phyloP scores from a whole-genome alignment of 2,888 invertebrate species.

The Pyrrhia umbra region DNA sequence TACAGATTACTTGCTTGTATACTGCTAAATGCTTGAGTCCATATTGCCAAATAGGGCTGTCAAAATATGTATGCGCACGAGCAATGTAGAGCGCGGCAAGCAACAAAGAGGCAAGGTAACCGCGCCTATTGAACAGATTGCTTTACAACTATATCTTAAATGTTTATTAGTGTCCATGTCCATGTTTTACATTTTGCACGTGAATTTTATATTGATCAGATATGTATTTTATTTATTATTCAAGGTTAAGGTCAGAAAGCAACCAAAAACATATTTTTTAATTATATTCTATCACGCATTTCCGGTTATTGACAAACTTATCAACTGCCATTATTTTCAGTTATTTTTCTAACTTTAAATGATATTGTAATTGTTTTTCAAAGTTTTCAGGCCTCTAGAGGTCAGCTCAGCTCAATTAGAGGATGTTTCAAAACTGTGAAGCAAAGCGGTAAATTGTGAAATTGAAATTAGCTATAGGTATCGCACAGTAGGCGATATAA shows the following conservation, averaged over 20 bases:
- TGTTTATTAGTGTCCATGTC: conserved; percentile 29
- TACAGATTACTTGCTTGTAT: conserved; percentile 64
- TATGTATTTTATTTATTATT: conserved; percentile 8
- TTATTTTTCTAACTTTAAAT: too few relatives aligned
- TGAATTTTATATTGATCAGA: conserved; percentile 29
- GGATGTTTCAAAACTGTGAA: conserved; percentile 41
- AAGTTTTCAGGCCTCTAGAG: too few relatives aligned
- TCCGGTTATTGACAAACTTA: neutral
- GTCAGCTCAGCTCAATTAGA: too few relatives aligned
- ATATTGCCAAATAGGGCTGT: conserved; percentile 72
- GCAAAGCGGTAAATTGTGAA: conserved; percentile 37
- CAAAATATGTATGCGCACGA: conserved; percentile 50
- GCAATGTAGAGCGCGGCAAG: conserved; percentile 52
- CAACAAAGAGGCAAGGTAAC: conserved; percentile 54
- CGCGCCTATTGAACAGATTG: conserved; percentile 29
- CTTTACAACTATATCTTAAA: conserved; percentile 33
- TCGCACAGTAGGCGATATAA: conserved; percentile 40
- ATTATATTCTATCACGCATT: neutral
- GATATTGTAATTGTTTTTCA: too few relatives aligned
- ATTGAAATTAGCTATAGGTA: conserved; percentile 49
- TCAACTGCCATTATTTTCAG: neutral
- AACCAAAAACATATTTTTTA: conserved; percentile 1
- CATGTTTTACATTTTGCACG: conserved; percentile 17
- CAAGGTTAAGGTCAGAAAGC: conserved; percentile 12
- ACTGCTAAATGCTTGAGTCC: conserved; percentile 69